phyloP scores from a whole-genome alignment of 2,888 invertebrate genomes.

The Odontocolon sp. region DNA sequence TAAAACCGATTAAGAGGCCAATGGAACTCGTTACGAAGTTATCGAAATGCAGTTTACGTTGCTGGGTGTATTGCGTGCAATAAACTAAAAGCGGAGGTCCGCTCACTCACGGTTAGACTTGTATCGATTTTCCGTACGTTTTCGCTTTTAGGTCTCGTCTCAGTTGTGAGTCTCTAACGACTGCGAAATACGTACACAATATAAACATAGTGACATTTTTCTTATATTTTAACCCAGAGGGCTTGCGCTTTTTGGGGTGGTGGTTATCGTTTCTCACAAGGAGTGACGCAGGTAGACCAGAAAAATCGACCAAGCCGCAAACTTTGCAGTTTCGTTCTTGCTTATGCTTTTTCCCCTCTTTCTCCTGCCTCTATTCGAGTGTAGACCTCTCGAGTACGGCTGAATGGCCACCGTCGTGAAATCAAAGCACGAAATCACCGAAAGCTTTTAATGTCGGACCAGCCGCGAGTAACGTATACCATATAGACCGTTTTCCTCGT shows the following conservation, averaged over 20 bases:
- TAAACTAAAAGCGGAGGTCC: conserved; percentile 37
- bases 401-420: conserved; percentile 51
- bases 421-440: conserved; percentile 69
- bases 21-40: conserved; percentile 72
- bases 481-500: conserved; percentile 8
- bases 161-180: too few species aligned
- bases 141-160: conserved; percentile 13
- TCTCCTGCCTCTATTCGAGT: conserved; percentile 38
- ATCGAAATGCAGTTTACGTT: conserved; percentile 73
- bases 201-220: conserved; percentile 19
- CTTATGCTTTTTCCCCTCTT: conserved; percentile 32
- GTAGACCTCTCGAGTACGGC: conserved; percentile 39
- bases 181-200: too few species aligned
- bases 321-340: conserved; percentile 15
- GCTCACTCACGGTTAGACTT: not conserved
- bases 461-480: conserved; percentile 10
- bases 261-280: not conserved
- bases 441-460: conserved; percentile 67
- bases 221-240: not conserved
- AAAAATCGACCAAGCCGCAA: conserved; percentile 3
- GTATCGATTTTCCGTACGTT: conserved; percentile 8
- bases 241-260: not conserved
- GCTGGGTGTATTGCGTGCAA: conserved; percentile 45
- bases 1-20: conserved; percentile 74
- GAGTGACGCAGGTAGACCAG: not conserved